Percentiles rank a stretch among this genome's conserved stretches.
Evolutionary conservation across 2,888 invertebrate species (phyloP).

Genomic region (Lasioglossum pauxillum): DNA sequence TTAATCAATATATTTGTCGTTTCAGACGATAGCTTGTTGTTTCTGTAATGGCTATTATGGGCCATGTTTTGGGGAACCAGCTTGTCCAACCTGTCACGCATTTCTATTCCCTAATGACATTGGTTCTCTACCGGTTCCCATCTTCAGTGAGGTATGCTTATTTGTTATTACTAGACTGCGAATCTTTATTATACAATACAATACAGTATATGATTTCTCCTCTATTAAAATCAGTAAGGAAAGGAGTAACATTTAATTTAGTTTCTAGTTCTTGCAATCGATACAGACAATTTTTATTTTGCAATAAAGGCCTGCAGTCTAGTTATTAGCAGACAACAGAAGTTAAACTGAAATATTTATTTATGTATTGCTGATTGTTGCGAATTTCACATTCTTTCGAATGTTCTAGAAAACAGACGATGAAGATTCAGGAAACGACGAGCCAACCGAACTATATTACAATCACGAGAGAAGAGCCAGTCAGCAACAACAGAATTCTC

Average conservation of each 20-base stretch:
- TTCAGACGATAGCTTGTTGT: slow-evolving; percentile 90
- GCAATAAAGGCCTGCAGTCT: too few relatives aligned
- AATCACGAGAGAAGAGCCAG: slow-evolving; percentile 85
- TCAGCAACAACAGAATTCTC: slow-evolving; percentile 78
- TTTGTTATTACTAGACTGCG: not conserved
- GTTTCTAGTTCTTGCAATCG: too few relatives aligned
- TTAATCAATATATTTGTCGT: slow-evolving; percentile 26
- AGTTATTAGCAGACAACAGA: too few relatives aligned
- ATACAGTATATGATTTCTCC: too few relatives aligned
- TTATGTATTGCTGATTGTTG: not conserved
- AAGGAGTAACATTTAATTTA: too few relatives aligned
- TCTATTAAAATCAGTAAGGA: too few relatives aligned
- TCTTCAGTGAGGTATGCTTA: slow-evolving; percentile 82
- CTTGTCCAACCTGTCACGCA: slow-evolving; percentile 96
- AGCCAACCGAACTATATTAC: slow-evolving; percentile 91
- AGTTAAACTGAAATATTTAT: not conserved
- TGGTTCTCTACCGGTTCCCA: slow-evolving; percentile 84
- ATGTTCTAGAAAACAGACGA: slow-evolving; percentile 90
- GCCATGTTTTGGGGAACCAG: slow-evolving; percentile 95
- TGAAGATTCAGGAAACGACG: slow-evolving; percentile 97
- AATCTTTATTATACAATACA: not conserved
- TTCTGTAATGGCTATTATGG: slow-evolving; percentile 97
- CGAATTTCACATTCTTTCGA: too few relatives aligned
- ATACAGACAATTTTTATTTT: too few relatives aligned
- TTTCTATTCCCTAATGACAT: slow-evolving; percentile 95